Conservation (phyloP, 2,797 vertebrate genomes). For the Neopelma chrysocephalum region DNA sequence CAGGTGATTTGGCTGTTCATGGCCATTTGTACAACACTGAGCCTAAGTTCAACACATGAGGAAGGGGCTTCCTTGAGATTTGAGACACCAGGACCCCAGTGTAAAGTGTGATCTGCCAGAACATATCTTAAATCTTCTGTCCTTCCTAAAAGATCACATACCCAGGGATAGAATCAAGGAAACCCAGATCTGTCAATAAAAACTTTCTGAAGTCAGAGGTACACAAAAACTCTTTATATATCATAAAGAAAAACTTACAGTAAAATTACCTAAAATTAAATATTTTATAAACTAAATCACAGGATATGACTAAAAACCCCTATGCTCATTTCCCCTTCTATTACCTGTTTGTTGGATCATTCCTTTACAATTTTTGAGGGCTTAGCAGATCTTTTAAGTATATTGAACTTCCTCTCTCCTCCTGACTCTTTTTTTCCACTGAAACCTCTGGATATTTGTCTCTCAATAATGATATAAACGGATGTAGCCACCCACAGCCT, state of each 20-base stretch:
- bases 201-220: neutral
- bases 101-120: neutral
- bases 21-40: neutral
- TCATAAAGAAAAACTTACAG: neutral
- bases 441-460: slow-evolving; percentile 56
- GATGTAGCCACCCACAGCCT: slow-evolving; percentile 70
- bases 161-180: neutral
- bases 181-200: neutral
- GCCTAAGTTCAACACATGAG: neutral
- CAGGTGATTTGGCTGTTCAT: neutral
- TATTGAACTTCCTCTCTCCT: slow-evolving; percentile 8
- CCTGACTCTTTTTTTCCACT: slow-evolving; percentile 25
- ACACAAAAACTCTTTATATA: neutral
- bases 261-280: neutral
- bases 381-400: neutral
- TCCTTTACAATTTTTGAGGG: neutral
- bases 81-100: neutral
- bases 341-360: neutral
- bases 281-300: neutral
- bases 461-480: slow-evolving; percentile 63
- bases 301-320: neutral
- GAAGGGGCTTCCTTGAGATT: neutral
- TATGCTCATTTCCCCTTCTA: neutral
- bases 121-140: neutral
- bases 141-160: neutral